phyloP scores from a whole-genome alignment of 2,113 vertebrate species.

The Hypanus sabinus region DNA sequence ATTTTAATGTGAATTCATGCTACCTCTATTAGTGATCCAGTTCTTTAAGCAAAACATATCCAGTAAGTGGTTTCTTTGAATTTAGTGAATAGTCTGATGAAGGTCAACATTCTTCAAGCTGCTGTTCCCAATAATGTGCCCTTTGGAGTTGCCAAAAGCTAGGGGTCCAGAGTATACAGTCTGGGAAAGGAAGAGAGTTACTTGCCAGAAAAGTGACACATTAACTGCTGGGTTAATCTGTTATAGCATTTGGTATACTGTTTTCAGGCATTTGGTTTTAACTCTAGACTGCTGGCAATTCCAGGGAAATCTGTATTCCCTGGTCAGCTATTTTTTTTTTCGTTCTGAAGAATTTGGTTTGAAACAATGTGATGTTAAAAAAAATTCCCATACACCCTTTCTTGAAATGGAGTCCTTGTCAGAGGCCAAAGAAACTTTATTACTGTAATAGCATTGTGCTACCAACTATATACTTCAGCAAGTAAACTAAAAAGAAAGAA shows the following conservation, averaged over 20 bases:
- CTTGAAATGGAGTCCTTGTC: background rate
- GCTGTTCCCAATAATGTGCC: slow-evolving; percentile 11
- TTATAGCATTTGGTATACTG: slow-evolving; percentile 20
- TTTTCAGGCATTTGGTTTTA: slow-evolving; percentile 15
- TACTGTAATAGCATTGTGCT: slow-evolving; percentile 21
- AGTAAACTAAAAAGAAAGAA: background rate
- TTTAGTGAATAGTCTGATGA: background rate
- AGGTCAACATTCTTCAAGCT: background rate
- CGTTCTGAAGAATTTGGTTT: background rate
- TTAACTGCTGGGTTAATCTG: slow-evolving; percentile 23
- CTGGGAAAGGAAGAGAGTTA: background rate
- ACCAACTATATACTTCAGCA: slow-evolving; percentile 1
- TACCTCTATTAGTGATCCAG: background rate
- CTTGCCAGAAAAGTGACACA: slow-evolving; percentile 12
- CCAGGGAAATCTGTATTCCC: slow-evolving; percentile 8
- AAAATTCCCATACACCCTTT: background rate
- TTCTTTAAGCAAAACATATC: background rate
- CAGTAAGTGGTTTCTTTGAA: background rate
- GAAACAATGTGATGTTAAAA: background rate
- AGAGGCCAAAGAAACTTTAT: background rate
- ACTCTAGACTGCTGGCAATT: slow-evolving; percentile 15
- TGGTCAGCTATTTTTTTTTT: background rate
- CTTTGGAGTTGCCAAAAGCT: background rate
- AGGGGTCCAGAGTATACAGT: background rate
- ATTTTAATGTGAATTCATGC: background rate